Evolutionary conservation across 2,797 vertebrate genomes (phyloP).

Genomic region (Pangasius mekongensis): DNA sequence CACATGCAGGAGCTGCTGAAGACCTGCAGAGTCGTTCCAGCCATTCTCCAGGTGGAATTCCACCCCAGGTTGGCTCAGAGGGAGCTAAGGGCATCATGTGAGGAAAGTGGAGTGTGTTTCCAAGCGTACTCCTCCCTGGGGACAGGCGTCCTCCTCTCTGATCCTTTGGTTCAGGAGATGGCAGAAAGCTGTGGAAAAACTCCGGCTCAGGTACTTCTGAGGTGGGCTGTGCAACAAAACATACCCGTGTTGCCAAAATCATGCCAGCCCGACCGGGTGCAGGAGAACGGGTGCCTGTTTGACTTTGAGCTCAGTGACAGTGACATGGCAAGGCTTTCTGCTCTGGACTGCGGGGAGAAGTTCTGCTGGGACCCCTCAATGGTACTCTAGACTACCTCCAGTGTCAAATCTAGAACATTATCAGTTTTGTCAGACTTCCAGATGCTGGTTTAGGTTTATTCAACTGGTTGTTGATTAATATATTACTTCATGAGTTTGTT

Average conservation of each 20-base stretch:
- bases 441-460: background rate
- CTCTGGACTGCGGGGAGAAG: conserved; percentile 72
- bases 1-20: conserved; percentile 77
- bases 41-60: conserved; percentile 82
- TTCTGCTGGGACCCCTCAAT: conserved; percentile 79
- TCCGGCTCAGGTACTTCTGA: conserved; percentile 79
- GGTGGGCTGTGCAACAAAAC: conserved; percentile 81
- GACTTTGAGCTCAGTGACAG: conserved; percentile 73
- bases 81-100: conserved; percentile 74
- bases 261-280: conserved; percentile 67
- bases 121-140: conserved; percentile 84
- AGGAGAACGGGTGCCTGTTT: conserved; percentile 75
- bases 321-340: conserved; percentile 71
- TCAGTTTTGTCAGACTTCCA: background rate
- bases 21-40: conserved; percentile 73
- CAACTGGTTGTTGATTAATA: background rate
- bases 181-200: conserved; percentile 66
- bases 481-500: background rate
- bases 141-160: conserved; percentile 70
- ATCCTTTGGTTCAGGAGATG: conserved; percentile 70
- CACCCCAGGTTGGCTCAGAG: conserved; percentile 78
- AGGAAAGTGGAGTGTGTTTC: conserved; percentile 75
- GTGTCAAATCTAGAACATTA: background rate
- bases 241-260: conserved; percentile 82
- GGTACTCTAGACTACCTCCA: conserved; percentile 65